Base-by-base conservation (phyloP, 2,888 invertebrate genomes). In the Amblyjoppa proteus region DNA sequence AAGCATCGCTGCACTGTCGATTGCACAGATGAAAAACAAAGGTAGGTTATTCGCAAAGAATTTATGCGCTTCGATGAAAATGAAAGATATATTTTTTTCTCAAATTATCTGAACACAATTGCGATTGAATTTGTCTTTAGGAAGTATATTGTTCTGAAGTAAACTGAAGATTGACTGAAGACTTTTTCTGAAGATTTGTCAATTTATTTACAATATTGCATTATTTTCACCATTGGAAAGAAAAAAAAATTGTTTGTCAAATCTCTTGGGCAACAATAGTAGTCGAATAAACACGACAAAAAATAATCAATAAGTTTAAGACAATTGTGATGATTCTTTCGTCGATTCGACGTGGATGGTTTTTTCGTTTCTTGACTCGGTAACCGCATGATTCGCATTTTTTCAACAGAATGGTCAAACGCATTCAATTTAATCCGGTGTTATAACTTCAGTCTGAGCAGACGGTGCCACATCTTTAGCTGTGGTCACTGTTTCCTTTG, bases 371-470 rank as follows among this genome's bases (percentile, higher is more conserved):
- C 11, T 41, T 41, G 9, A 41, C 41, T 41, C 41, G 2, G 41
- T 41, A 49, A 2, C 31, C 53, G 38, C 56, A 20, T 16, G 11
- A 53, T n/a, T n/a, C n/a, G 9, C 58, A 1, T 20, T 41, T 7
- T 56, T 28, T 28, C 53, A 9, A 66, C n/a, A 70, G 16, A 20
- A 41, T 31, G 20, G 45, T 51, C 20, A 13, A 20, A 68, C 68
- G 2, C 41, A 68, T 58, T 34, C 7, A 20, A 82, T 58, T 88
- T 75, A 88, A 34, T 89, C 89, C 9, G 87, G 82, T 9, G 84
- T 88, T 49, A 87, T 86, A 45, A 74, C 86, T 49, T 88, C 88
- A 16, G 86, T 76, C 11, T 90, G 87, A 73, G 85, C 16, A 13
- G 71, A 61, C 28, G 76, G 82, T 28, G 75, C 79, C 16, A 79